A percentile compares a stretch with the other conserved stretches of the same genome.
These are phyloP conservation scores for Eurytoma adleriae DNA, from an alignment of 2,888 invertebrate genomes.

Conservation along the genomic window DNA sequence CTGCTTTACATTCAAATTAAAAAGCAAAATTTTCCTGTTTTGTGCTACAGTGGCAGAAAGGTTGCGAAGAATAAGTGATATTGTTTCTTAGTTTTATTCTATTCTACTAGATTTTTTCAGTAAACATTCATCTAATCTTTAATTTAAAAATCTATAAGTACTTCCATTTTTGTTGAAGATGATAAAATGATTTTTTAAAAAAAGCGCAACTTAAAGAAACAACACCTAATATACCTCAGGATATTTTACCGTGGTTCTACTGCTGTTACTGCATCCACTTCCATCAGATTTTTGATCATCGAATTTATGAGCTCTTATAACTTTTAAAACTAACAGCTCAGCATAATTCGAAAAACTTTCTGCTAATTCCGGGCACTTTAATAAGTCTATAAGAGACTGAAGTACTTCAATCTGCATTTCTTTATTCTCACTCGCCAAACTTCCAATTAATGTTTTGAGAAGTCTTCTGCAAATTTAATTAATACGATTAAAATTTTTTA, in stretches of 20 bases:
- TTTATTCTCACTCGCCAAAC: constrained; percentile 80
- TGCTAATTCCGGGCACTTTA: constrained; percentile 86
- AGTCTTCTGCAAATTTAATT: constrained; percentile 72
- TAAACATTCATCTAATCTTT: neutral
- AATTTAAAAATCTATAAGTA: constrained; percentile 21
- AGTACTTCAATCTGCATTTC: constrained; percentile 87
- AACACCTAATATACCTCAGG: constrained; percentile 66
- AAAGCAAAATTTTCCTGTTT: neutral
- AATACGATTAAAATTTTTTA: neutral
- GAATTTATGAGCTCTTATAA: constrained; percentile 89
- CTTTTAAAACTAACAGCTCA: constrained; percentile 92
- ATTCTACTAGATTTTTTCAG: no score
- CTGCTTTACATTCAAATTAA: constrained; percentile 3
- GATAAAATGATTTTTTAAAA: constrained; percentile 35
- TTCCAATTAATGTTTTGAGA: constrained; percentile 87
- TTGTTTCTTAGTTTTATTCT: constrained; percentile 1
- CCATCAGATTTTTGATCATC: constrained; percentile 70
- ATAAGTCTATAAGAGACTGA: constrained; percentile 89
- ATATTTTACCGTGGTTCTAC: constrained; percentile 76
- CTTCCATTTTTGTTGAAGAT: constrained; percentile 24
- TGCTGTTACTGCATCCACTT: constrained; percentile 60
- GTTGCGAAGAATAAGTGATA: neutral
- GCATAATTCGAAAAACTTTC: constrained; percentile 91
- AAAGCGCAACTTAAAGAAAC: constrained; percentile 54
- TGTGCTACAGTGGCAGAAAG: constrained; percentile 7